These are phyloP conservation scores for Regulus satrapa DNA, from an alignment of 2,113 vertebrate species.

Conservation along the genomic window DNA sequence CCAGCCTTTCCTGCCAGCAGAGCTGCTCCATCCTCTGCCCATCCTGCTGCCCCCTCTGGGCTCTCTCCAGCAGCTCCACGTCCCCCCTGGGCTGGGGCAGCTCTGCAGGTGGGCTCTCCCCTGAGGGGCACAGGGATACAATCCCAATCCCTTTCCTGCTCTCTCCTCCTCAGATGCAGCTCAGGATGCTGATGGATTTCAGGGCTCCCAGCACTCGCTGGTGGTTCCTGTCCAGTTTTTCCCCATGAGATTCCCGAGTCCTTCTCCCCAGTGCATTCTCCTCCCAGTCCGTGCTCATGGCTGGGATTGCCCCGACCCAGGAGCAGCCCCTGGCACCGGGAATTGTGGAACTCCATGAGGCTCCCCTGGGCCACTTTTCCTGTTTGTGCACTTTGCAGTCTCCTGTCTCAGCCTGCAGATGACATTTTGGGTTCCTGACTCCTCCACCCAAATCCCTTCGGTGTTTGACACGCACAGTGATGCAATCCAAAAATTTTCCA, in stretches of 20 bases:
- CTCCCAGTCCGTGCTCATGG: neutral
- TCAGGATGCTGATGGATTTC: neutral
- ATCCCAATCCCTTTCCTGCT: neutral
- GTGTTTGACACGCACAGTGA: neutral
- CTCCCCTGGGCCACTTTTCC: neutral
- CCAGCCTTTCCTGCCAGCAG: too few relatives aligned
- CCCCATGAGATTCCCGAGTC: accelerated
- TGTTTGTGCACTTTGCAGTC: neutral
- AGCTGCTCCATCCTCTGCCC: neutral
- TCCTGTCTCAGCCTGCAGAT: neutral
- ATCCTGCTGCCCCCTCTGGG: neutral
- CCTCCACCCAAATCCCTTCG: neutral
- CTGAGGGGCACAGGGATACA: neutral
- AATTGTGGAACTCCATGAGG: accelerated
- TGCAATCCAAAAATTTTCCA: neutral
- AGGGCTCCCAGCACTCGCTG: neutral
- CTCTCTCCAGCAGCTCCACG: neutral
- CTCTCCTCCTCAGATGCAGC: neutral
- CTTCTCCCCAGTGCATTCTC: neutral
- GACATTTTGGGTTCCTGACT: neutral
- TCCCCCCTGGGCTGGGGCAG: neutral
- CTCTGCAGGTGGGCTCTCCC: neutral
- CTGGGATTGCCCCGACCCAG: neutral
- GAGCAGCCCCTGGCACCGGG: neutral
- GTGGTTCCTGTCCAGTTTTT: neutral